Evolutionary conservation across 2,113 vertebrate species (phyloP), one percentile per base, ranked within the genome.

Genomic region (Numenius arquata): DNA sequence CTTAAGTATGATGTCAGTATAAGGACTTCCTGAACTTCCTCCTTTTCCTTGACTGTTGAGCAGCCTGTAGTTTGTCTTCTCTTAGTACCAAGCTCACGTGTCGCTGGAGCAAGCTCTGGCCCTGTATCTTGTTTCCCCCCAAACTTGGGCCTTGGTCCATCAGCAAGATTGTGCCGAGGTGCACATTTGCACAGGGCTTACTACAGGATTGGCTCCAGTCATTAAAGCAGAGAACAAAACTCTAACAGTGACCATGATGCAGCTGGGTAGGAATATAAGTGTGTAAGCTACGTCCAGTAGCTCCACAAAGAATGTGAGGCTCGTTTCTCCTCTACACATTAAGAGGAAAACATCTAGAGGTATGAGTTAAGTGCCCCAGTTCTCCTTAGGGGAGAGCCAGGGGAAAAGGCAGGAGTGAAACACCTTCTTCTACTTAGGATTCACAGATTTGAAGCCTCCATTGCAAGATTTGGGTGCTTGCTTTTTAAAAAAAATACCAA

Each of bases 311-410:
- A 74, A 40, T 6, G 29, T 21, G 43, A 75, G 48, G 52, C 16
- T 79, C 23, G 9, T 65, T 71, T 50, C 25, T 78, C 19, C 30
- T 56, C 43, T 75, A 7, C 4, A 4, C 0, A 1, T 23, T 23
- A 62, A 25, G 7, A 89, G 4, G 20, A 79, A 61, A 34, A 66
- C 40, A 85, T 1, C 20, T 15, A 62, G 30, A 70, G 70, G 40
- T 5, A 36, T 0, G 2, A 63, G 17, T 58, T 11, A 23, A 41
- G 29, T 36, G 30, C 12, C 16, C 4, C 34, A 45, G 32, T 25
- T 77, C 25, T 48, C 63, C 65, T 43, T 3, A 76, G 13, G 17
- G 26, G 15, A 85, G 17, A 59, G 58, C 20, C 2, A 32, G 34
- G 20, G 23, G n/a, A 59, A 72, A 73, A 9, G 4, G 30, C 41